Base-by-base conservation (phyloP, 2,888 invertebrate species). In the Corbicula japonica region DNA sequence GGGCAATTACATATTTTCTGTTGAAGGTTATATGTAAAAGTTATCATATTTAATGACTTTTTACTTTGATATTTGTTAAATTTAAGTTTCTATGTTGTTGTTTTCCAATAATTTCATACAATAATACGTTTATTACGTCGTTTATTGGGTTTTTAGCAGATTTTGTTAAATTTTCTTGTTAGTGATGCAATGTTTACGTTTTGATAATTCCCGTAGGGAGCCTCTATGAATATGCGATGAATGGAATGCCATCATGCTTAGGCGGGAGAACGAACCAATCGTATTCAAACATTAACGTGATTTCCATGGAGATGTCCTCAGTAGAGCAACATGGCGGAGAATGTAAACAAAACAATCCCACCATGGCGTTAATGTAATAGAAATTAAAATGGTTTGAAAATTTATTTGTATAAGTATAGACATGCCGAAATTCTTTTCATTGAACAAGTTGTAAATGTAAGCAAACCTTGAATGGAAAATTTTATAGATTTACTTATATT, bases 171-270 rank as follows among this genome's bases (percentile, higher is more conserved):
- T n/a, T 41, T 61, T 5, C 21, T 35, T 60, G 6, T n/a, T 32
- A 35, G 21, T 83, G 82, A 83, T 83, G 82, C 82, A 83, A 83
- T 58, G 32, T 58, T 60, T 26, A 30, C 26, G 26, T 46, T 23
- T 30, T 41, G 15, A 34, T 23, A 1, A 35, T 8, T 18, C 65
- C 73, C 71, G 46, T 26, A 48, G 1, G 23, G 65, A 52, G 58
- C 79, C 76, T 48, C 44, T 73, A 65, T 76, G 63, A 73, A 77
- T 78, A 82, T 77, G 80, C 82, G 77, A 84, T 87, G 87, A 87
- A 87, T 87, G 87, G 86, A 87, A 87, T 87, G 85, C 87, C 87
- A 80, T 44, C 82, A 85, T 68, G 80, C 77, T 72, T 60, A 62
- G 70, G 79, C 75, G 83, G 70, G 75, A 73, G 74, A 71, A 74